Percentiles rank a stretch among this genome's conserved stretches.
Evolutionary conservation across 2,113 vertebrate genomes (phyloP).

Genomic region (Diadophis punctatus): DNA sequence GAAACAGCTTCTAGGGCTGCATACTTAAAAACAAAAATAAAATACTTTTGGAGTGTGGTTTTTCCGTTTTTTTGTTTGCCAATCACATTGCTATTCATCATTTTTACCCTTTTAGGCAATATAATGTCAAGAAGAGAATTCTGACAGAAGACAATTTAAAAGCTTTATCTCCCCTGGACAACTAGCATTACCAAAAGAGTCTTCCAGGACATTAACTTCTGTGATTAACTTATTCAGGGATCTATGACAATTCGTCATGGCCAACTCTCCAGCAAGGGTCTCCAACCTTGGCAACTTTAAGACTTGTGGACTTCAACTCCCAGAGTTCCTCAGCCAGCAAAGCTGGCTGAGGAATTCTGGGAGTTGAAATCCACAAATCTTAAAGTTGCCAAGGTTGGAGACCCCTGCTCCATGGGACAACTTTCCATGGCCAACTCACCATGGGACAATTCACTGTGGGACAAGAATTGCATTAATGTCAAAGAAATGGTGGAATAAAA

Average conservation of each 20-base stretch:
- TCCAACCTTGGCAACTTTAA: too few species aligned
- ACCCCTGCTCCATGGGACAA: rapidly evolving
- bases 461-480: too few species aligned
- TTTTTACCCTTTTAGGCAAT: background rate
- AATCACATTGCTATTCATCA: background rate
- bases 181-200: slow-evolving; percentile 33
- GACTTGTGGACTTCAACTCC: too few species aligned
- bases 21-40: background rate
- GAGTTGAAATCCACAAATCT: too few species aligned
- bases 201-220: background rate
- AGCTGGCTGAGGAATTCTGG: too few species aligned
- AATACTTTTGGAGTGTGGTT: background rate
- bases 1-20: background rate
- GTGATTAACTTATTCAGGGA: background rate
- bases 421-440: too few species aligned
- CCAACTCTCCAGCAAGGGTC: too few species aligned
- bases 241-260: too few species aligned
- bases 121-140: slow-evolving; percentile 1
- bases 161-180: background rate
- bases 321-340: too few species aligned
- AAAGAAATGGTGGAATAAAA: too few species aligned
- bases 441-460: too few species aligned
- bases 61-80: background rate
- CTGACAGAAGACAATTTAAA: slow-evolving; percentile 7
- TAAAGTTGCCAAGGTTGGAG: too few species aligned